Evolutionary conservation across 2,888 invertebrate genomes (phyloP), one percentile per base, ranked within the genome.

Genomic region (Orthonevra nobilis): DNA sequence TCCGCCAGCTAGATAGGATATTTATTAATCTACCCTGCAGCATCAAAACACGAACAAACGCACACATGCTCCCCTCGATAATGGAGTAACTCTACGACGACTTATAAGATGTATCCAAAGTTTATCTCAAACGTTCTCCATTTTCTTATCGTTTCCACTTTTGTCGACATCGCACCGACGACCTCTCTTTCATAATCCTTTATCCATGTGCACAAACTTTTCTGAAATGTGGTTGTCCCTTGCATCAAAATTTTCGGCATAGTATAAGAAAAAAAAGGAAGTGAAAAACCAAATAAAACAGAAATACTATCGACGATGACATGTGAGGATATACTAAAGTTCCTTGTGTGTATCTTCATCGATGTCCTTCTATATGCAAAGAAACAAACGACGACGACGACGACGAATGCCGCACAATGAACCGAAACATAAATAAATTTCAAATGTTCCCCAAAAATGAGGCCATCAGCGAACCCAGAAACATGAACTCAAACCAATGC

Each of bases 231-330:
- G 79, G 79, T 79, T 66, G 79, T 79, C 66, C 79, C 61, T 61
- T 66, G 79, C 79, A 79, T 79, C 79, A 79, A 79, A 79, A 73
- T 61, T 73, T 73, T 79, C 60, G 79, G 73, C 68, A n/a, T n/a
- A n/a, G n/a, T 73, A 73, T 73, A 79, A 73, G 66, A 79, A 79
- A 73, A 73, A n/a, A n/a, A n/a, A n/a, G n/a, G n/a, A n/a, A n/a
- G n/a, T n/a, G n/a, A n/a, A n/a, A n/a, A n/a, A n/a, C n/a, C n/a
- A n/a, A n/a, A n/a, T n/a, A n/a, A n/a, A n/a, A n/a, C n/a, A n/a
- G n/a, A n/a, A n/a, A n/a, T n/a, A n/a, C 73, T 79, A 79, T 79
- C 79, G 73, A 73, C 66, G 73, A 79, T 79, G 79, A 79, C 79
- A 73, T 73, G 79, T 68, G 73, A 73, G 79, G 66, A 73, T 73